Evolutionary conservation across 2,113 vertebrate genomes (phyloP).

Genomic region (Pseudopipra pipra): DNA sequence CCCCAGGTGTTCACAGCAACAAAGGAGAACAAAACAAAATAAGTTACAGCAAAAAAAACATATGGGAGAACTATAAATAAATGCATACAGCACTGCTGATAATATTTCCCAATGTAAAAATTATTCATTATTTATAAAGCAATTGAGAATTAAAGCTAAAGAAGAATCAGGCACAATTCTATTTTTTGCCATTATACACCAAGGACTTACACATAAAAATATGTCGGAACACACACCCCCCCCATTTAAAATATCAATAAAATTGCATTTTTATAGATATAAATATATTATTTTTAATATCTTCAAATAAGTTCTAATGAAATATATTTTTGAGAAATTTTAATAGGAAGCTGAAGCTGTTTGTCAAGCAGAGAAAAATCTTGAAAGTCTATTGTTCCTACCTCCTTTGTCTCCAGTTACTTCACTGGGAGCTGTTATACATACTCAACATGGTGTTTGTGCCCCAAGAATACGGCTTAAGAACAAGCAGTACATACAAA

Average conservation of each 20-base stretch:
- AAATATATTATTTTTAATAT: background rate
- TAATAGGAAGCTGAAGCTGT: background rate
- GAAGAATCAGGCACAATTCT: background rate
- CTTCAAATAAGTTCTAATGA: background rate
- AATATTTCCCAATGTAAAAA: background rate
- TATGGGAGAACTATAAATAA: background rate
- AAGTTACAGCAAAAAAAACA: background rate
- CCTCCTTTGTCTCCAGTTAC: background rate
- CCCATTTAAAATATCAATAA: background rate
- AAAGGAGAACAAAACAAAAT: background rate
- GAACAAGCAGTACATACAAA: background rate
- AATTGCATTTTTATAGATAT: background rate
- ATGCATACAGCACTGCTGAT: background rate
- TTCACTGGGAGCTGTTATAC: background rate
- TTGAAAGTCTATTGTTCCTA: background rate
- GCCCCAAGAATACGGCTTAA: background rate
- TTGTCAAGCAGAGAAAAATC: background rate
- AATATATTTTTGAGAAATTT: background rate
- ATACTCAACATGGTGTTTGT: rapidly evolving
- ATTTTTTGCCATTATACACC: background rate
- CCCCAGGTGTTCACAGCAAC: background rate
- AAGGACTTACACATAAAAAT: background rate
- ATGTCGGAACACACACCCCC: background rate
- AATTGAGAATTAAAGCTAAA: background rate
- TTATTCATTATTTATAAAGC: background rate